Evolutionary conservation across 2,113 vertebrate genomes (phyloP).

Genomic region (Cairina moschata): DNA sequence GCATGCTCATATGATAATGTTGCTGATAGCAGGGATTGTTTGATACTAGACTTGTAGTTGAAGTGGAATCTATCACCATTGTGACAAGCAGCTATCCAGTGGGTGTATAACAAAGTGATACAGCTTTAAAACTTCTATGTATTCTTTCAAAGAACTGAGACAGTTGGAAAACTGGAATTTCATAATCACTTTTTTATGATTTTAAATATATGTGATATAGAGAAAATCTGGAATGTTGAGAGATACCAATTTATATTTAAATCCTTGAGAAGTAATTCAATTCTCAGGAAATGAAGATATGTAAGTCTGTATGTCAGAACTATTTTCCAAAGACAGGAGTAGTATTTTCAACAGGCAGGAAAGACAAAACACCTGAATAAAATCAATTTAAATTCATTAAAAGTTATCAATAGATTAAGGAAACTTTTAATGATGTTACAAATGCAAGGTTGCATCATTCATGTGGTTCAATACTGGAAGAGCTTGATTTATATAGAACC

Average conservation of each 20-base stretch:
- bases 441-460: neutral
- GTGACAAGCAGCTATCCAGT: neutral
- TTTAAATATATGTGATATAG: neutral
- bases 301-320: neutral
- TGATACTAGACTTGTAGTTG: neutral
- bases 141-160: neutral
- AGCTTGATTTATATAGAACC: neutral
- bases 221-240: neutral
- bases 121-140: neutral
- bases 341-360: neutral
- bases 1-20: neutral
- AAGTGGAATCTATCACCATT: neutral
- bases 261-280: neutral
- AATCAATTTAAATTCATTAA: neutral
- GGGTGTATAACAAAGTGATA: neutral
- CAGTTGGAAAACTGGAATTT: neutral
- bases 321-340: neutral
- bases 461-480: neutral
- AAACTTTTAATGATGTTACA: neutral
- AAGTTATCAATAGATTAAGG: neutral
- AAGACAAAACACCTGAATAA: neutral
- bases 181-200: neutral
- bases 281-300: neutral
- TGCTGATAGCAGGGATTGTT: neutral
- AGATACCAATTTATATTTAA: neutral